These are phyloP conservation scores for Eurois occulta DNA, from an alignment of 2,888 invertebrate species.

Conservation along the genomic window DNA sequence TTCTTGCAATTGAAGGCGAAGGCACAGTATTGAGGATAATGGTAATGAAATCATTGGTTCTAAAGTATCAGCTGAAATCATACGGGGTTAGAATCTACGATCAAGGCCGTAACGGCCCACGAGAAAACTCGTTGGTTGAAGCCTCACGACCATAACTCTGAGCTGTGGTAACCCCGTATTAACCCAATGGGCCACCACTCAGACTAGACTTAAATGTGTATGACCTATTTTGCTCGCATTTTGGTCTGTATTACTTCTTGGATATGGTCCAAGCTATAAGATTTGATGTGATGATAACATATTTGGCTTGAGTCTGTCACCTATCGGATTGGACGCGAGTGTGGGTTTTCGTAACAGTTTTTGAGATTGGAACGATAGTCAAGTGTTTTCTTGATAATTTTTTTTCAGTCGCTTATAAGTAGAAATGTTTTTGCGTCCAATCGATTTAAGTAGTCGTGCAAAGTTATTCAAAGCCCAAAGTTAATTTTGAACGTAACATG, in stretches of 20 bases:
- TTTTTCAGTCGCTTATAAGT: background rate
- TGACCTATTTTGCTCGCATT: conserved; percentile 4
- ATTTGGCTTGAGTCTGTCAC: conserved; percentile 15
- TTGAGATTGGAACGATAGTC: background rate
- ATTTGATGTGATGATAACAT: conserved; percentile 35
- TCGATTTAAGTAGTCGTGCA: background rate
- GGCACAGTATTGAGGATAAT: too few relatives aligned
- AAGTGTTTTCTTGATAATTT: background rate
- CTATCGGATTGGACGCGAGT: conserved; percentile 3
- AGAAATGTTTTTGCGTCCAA: background rate
- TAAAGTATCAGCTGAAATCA: too few relatives aligned
- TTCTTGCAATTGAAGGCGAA: too few relatives aligned
- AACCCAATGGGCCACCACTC: background rate
- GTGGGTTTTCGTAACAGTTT: background rate
- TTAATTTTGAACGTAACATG: too few relatives aligned
- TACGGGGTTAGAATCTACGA: too few relatives aligned
- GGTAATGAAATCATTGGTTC: too few relatives aligned
- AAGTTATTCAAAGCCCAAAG: background rate
- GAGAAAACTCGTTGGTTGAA: background rate
- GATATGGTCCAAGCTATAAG: conserved; percentile 30
- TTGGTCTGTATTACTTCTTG: conserved; percentile 11
- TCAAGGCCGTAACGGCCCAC: background rate
- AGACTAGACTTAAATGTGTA: conserved; percentile 1
- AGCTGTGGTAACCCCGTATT: background rate
- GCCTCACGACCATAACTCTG: too few relatives aligned